These are phyloP conservation scores for Trematocara nigrifrons DNA, from an alignment of 2,113 vertebrate species.

Conservation along the genomic window DNA sequence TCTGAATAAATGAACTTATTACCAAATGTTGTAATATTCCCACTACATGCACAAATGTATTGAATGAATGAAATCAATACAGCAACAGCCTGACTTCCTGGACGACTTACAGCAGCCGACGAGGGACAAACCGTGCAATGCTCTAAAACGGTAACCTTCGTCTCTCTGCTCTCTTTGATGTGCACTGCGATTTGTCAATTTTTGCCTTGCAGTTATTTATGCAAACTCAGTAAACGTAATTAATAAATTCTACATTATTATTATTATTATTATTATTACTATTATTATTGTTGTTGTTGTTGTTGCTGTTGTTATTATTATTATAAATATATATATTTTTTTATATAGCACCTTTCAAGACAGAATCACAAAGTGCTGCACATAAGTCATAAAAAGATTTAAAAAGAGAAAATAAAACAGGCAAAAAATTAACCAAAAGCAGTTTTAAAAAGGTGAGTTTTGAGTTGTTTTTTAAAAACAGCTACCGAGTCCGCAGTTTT, in stretches of 20 bases:
- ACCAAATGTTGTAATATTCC: neutral
- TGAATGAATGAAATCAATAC: slow-evolving; percentile 2
- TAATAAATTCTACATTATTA: neutral
- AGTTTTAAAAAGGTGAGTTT: too few species aligned
- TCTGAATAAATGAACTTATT: neutral
- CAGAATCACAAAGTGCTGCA: too few species aligned
- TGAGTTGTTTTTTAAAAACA: too few species aligned
- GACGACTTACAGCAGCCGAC: neutral
- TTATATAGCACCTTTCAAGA: too few species aligned
- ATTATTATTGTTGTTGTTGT: rapidly evolving
- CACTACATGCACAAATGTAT: neutral
- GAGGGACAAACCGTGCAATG: neutral
- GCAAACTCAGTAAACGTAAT: neutral
- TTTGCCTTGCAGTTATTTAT: neutral
- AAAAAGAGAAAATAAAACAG: too few species aligned
- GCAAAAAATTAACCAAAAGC: too few species aligned
- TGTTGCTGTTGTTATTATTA: neutral
- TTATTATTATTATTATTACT: too few species aligned
- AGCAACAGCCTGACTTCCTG: slow-evolving; percentile 49
- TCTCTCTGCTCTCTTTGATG: neutral
- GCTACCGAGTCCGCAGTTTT: too few species aligned
- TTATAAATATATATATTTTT: too few species aligned
- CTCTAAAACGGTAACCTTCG: neutral
- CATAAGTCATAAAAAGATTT: too few species aligned
- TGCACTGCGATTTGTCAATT: neutral